Evolutionary conservation across 2,113 vertebrate species (phyloP).

Genomic region (Hyperopisus bebe): DNA sequence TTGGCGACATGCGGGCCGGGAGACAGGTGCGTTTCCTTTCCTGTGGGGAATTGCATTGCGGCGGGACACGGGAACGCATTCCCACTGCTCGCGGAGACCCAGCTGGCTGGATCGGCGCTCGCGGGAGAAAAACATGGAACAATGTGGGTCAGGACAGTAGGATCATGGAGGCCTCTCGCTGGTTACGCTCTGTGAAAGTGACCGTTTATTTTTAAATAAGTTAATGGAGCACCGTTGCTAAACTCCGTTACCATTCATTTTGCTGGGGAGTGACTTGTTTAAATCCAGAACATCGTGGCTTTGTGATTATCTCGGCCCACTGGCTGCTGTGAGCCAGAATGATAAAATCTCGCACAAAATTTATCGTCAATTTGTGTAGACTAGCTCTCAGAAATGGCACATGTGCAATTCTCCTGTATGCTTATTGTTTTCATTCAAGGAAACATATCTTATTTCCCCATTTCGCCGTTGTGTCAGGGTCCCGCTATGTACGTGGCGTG

Average conservation of each 20-base stretch:
- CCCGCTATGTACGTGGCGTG: neutral
- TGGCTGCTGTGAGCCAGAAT: neutral
- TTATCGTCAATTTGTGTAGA: neutral
- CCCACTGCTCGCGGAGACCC: conserved; percentile 37
- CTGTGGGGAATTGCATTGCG: conserved; percentile 39
- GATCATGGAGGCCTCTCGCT: neutral
- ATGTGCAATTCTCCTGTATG: neutral
- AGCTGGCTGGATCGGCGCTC: neutral
- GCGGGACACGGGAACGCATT: conserved; percentile 34
- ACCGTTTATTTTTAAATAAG: conserved; percentile 2
- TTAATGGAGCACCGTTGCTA: neutral
- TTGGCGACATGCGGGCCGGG: conserved; percentile 4
- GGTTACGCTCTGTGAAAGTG: conserved; percentile 3
- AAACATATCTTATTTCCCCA: neutral
- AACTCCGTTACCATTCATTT: neutral
- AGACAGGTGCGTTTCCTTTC: conserved; percentile 41
- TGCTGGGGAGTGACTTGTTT: neutral
- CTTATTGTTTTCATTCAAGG: neutral
- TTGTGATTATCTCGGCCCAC: neutral
- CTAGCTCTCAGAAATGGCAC: neutral
- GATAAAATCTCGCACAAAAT: neutral
- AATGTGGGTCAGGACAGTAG: neutral
- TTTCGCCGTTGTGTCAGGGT: neutral
- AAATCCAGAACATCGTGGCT: neutral
- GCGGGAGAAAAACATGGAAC: neutral